Evolutionary conservation across 2,888 invertebrate species (phyloP).

Genomic region (Eupithecia centaureata): DNA sequence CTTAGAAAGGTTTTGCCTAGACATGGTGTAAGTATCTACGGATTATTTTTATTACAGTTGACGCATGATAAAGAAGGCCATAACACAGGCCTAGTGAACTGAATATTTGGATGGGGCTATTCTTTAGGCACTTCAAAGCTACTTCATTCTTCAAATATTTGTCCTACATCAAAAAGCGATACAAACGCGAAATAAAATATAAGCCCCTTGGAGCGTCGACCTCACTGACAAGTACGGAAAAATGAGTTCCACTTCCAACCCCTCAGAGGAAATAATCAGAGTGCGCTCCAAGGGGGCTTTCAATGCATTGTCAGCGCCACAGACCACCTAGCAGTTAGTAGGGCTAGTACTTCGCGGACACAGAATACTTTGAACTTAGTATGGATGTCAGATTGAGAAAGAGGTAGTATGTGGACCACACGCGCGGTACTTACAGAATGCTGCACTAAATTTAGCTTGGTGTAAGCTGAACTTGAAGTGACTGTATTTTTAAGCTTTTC

Average conservation of each 20-base stretch:
- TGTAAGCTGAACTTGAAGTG: constrained; percentile 35
- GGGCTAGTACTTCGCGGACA: constrained; percentile 22
- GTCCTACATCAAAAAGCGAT: background rate
- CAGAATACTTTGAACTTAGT: background rate
- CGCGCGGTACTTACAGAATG: constrained; percentile 51
- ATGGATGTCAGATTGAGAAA: constrained; percentile 13
- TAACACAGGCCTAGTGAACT: background rate
- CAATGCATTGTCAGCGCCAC: constrained; percentile 54
- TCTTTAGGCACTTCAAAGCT: background rate
- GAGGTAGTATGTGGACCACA: constrained; percentile 48
- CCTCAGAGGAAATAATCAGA: constrained; percentile 70
- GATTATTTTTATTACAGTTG: background rate
- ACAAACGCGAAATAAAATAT: constrained; percentile 26
- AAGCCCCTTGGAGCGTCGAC: constrained; percentile 54
- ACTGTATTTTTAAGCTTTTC: constrained; percentile 5
- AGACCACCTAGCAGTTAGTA: constrained; percentile 18
- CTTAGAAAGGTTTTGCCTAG: background rate
- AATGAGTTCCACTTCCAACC: constrained; percentile 59
- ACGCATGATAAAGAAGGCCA: background rate
- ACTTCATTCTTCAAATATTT: constrained; percentile 3
- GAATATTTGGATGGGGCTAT: background rate
- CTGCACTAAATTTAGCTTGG: constrained; percentile 62
- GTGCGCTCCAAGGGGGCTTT: constrained; percentile 60
- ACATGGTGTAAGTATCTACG: background rate
- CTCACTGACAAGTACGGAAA: constrained; percentile 62